Conservation (phyloP, 2,888 invertebrate genomes). For the Agonopterix heracliana region DNA sequence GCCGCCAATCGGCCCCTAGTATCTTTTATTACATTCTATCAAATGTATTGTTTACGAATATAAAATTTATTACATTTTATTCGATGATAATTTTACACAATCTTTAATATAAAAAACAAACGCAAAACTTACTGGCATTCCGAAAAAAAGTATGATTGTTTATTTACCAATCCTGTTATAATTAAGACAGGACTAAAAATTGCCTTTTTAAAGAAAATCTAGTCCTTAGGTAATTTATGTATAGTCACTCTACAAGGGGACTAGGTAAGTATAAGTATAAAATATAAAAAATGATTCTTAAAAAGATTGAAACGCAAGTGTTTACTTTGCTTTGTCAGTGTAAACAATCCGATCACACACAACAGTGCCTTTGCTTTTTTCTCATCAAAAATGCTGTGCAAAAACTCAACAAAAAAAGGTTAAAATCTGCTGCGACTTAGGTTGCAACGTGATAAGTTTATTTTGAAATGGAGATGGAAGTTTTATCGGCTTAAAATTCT, state of each 20-base stretch:
- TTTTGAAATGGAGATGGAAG: slow-evolving; percentile 57
- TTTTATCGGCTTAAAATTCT: slow-evolving; percentile 37
- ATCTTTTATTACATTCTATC: slow-evolving; percentile 28
- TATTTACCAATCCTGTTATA: too few species aligned
- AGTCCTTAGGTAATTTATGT: too few species aligned
- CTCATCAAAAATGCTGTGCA: slow-evolving; percentile 49
- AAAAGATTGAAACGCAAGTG: slow-evolving; percentile 9
- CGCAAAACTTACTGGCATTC: too few species aligned
- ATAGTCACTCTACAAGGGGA: too few species aligned
- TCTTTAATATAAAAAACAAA: not conserved
- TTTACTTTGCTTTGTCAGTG: slow-evolving; percentile 58
- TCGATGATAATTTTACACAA: not conserved
- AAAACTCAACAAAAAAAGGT: slow-evolving; percentile 51
- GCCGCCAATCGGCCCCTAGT: slow-evolving; percentile 40
- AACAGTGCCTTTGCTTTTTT: slow-evolving; percentile 45
- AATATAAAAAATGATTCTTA: not conserved
- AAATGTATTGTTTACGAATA: slow-evolving; percentile 6
- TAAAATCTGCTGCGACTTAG: slow-evolving; percentile 43
- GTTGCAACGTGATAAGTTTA: slow-evolving; percentile 67
- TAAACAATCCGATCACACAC: slow-evolving; percentile 55
- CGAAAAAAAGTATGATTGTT: too few species aligned
- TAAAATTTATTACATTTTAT: slow-evolving; percentile 5
- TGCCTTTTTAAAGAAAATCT: too few species aligned
- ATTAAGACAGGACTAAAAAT: too few species aligned
- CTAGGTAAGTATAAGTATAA: too few species aligned